Base-by-base conservation (phyloP, 64 coral and sea anemone genomes). In the Dendronephthya gigantea region DNA sequence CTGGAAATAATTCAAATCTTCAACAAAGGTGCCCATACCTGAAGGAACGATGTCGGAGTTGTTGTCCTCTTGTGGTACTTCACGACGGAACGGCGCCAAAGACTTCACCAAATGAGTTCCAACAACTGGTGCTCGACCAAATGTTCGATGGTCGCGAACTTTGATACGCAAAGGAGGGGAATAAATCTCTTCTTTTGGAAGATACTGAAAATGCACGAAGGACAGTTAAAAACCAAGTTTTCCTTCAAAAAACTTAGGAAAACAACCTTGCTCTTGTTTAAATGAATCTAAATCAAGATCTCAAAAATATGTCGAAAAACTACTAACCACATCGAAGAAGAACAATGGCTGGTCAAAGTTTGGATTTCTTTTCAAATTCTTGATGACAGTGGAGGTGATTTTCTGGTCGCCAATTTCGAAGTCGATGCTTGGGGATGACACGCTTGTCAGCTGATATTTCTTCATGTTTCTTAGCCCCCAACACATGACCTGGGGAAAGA, bases 391-490 rank as follows among this genome's bases (percentile, higher is more conserved):
- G 3, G 95, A 98, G 35, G 93, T 86, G 41, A 98, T 83, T 16
- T 85, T 74, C 35, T 93, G 84, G 84, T 89, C 92, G 40, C 95
- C 95, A 30, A 90, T 91, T 82, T 98, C 92, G 50, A 98, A 89
- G 41, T 98, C 95, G 14, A 98, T 90, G 40, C 95, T 98, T 32
- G 95, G 95, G 7, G 95, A 98, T 2, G 89, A 83, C 13, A 98
- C 92, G 50, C 91, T 91, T 12, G 95, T 92, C 39, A 98, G 72
- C 34, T 98, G 95, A 81, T 88, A 98, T 70, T 98, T 98, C 87
- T 93, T 98, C 95, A 98, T 98, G 82, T 98, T 98, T 14, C 95
- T 83, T 6, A 98, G 90, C 43, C 95, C 95, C 95, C 95, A 98
- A 66, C 95, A 98, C 29, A 98, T 75, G 13, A 98, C 92, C 95